Evolutionary conservation across 2,113 vertebrate genomes (phyloP).

Genomic region (Acanthochromis polyacanthus): DNA sequence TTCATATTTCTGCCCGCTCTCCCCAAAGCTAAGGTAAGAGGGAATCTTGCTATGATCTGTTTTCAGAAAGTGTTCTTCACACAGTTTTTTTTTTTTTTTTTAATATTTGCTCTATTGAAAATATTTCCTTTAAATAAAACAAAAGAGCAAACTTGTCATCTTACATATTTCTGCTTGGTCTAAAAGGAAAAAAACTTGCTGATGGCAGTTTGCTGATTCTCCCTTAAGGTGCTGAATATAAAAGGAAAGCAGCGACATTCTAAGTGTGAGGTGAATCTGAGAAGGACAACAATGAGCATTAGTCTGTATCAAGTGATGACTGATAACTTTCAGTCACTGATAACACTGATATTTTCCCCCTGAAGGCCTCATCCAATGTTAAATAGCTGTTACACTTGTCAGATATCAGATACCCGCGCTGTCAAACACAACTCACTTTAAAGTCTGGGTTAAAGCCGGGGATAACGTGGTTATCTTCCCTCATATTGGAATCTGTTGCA

Average conservation of each 20-base stretch:
- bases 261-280: slow-evolving; percentile 1
- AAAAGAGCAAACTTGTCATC: slow-evolving; percentile 17
- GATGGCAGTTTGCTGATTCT: slow-evolving; percentile 40
- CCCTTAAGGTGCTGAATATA: not conserved
- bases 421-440: slow-evolving; percentile 67
- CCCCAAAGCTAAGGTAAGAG: slow-evolving; percentile 29
- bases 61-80: slow-evolving; percentile 31
- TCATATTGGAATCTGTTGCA: slow-evolving; percentile 52
- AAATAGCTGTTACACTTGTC: slow-evolving; percentile 63
- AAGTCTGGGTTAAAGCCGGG: slow-evolving; percentile 47
- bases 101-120: slow-evolving; percentile 30
- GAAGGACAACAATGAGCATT: slow-evolving; percentile 16
- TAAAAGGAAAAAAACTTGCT: not conserved
- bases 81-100: not conserved
- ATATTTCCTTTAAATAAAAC: slow-evolving; percentile 31
- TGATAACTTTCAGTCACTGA: slow-evolving; percentile 41
- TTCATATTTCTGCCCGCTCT: slow-evolving; percentile 50
- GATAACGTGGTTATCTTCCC: slow-evolving; percentile 60
- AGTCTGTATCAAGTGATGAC: slow-evolving; percentile 20
- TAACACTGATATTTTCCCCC: slow-evolving; percentile 30
- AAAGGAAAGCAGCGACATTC: slow-evolving; percentile 16
- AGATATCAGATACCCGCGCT: slow-evolving; percentile 50
- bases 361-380: slow-evolving; percentile 56
- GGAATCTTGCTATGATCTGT: slow-evolving; percentile 48
- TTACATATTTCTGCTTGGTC: not conserved